A percentile compares a stretch with the other conserved stretches of the same genome.
Evolutionary conservation across 2,797 vertebrate genomes (phyloP).

Genomic region (Scyliorhinus canicula): DNA sequence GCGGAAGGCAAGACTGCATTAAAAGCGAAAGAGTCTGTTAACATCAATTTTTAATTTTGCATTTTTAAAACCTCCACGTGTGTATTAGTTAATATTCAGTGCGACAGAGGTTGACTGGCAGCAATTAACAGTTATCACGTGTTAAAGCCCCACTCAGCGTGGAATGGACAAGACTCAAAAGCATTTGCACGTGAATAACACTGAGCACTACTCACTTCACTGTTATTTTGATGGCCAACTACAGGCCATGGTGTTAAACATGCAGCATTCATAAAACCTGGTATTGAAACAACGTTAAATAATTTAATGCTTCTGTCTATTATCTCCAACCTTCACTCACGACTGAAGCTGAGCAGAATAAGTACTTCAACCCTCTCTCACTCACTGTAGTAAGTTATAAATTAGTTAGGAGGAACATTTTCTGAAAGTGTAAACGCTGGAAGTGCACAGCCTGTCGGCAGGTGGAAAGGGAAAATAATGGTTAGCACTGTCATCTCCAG

Average conservation of each 20-base stretch:
- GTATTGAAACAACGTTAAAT: not conserved
- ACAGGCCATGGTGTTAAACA: not conserved
- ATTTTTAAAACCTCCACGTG: not conserved
- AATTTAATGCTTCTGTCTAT: not conserved
- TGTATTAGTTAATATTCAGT: not conserved
- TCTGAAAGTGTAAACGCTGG: not conserved
- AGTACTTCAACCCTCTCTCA: not conserved
- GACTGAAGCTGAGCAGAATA: not conserved
- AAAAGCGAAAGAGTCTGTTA: not conserved
- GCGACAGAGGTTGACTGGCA: not conserved
- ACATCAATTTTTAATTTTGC: not conserved
- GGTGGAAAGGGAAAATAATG: not conserved
- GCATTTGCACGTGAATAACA: not conserved
- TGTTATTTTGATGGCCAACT: not conserved
- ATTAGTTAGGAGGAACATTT: not conserved
- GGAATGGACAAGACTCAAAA: not conserved
- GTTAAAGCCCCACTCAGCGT: not conserved
- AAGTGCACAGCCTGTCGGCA: not conserved
- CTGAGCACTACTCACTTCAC: not conserved
- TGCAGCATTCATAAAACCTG: not conserved
- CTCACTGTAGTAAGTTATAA: not conserved
- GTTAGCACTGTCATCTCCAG: not conserved
- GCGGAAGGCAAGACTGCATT: no score
- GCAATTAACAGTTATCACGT: not conserved
- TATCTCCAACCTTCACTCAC: not conserved